Evolutionary conservation across 2,797 vertebrate genomes (phyloP).

Genomic region (Myioborus melanocephalus): DNA sequence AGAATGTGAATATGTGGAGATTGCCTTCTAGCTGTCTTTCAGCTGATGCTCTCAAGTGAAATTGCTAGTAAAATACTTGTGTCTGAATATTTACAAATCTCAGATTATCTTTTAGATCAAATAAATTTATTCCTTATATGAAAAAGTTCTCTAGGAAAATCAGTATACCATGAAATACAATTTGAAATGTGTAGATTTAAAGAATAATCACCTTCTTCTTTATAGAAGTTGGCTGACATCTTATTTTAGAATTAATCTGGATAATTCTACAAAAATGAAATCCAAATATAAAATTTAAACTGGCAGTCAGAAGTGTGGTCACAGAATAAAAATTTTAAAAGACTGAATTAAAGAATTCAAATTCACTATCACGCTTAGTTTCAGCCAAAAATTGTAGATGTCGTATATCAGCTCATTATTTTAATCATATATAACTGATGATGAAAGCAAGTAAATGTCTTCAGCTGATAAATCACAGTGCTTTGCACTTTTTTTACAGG

Average conservation of each 20-base stretch:
- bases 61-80: neutral
- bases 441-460: neutral
- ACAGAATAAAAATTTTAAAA: neutral
- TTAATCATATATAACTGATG: neutral
- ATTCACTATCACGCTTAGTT: neutral
- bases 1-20: neutral
- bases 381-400: neutral
- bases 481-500: neutral
- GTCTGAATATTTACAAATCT: neutral
- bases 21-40: neutral
- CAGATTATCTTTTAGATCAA: neutral
- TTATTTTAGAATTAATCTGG: neutral
- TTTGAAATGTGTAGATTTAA: neutral
- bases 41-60: neutral
- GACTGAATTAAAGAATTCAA: neutral
- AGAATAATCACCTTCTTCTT: neutral
- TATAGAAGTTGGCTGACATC: neutral
- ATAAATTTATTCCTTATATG: neutral
- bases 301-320: neutral
- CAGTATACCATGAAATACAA: neutral
- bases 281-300: neutral
- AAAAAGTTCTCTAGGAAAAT: neutral
- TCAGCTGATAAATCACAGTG: neutral
- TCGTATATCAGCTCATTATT: fast-evolving
- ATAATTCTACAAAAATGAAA: neutral